Evolutionary conservation across 2,113 vertebrate genomes (phyloP).

Genomic region (Vombatus ursinus): DNA sequence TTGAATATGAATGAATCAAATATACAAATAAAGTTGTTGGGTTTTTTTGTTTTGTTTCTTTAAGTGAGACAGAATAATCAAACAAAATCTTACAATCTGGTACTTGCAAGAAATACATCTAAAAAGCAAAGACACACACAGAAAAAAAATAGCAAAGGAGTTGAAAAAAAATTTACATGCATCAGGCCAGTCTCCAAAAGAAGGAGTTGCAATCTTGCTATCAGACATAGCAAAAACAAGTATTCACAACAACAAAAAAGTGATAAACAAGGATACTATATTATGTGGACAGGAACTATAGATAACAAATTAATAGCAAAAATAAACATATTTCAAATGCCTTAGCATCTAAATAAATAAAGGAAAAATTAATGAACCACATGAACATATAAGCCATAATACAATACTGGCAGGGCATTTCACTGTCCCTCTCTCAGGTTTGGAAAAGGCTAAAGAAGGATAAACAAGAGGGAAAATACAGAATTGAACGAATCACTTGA

Average conservation of each 20-base stretch:
- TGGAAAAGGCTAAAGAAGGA: too few species aligned
- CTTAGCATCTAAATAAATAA: background rate
- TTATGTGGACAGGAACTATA: background rate
- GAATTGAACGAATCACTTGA: too few species aligned
- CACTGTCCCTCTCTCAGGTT: too few species aligned
- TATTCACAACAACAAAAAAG: background rate
- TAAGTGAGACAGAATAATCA: background rate
- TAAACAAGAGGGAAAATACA: too few species aligned
- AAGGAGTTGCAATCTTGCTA: background rate
- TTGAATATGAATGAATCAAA: background rate
- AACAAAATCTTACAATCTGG: background rate
- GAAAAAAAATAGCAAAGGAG: background rate
- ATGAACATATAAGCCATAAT: background rate
- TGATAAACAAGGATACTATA: background rate
- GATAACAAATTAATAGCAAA: background rate
- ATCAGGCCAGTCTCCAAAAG: background rate
- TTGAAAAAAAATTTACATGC: background rate
- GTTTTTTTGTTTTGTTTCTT: background rate
- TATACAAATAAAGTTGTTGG: background rate
- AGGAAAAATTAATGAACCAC: background rate
- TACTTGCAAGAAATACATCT: background rate
- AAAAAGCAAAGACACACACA: background rate
- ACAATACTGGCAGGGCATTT: too few species aligned
- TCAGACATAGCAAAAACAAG: background rate
- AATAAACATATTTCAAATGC: background rate